Evolutionary conservation across 2,888 invertebrate genomes (phyloP), one percentile per base, ranked within the genome.

Genomic region (Oligia fasciuncula): DNA sequence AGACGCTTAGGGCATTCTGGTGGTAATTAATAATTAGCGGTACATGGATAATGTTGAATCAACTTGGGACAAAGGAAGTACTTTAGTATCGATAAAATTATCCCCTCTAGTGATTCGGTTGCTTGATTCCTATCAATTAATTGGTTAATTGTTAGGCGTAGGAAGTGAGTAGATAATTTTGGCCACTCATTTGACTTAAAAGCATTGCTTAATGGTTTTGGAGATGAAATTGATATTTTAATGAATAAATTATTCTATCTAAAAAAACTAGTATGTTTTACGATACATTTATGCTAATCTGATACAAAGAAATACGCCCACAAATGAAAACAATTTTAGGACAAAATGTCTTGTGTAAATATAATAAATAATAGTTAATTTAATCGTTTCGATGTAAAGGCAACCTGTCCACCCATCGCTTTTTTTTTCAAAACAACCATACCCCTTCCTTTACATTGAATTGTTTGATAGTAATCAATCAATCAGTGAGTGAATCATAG

Each of bases 1-100:
- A 66, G 62, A 40, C 49, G 67, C 82, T 79, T 57, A 17, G 57
- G 68, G 75, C 60, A 85, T 73, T 81, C 72, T 67, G 67, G 69
- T 79, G 29, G 23, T 76, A 76, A 86, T 75, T 74, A 79, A 79
- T 77, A 77, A 86, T 85, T 75, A 77, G 40, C 14, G 62, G 63
- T 69, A 67, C 66, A 68, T 51, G 54, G 29, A 72, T 83, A 79
- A 14, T 77, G 29, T 76, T 35, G 35, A 75, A 75, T 81, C 49
- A 63, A n/a, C 43, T 57, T 57, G 54, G 65, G 57, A 75, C 74
- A 69, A 74, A 71, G 67, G 67, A 63, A 67, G 43, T 62, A 19
- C 35, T 71, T 35, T 63, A 43, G 51, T 49, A 84, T 76, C 46
- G 66, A 81, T 81, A 68, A 57, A 62, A 75, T 77, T 29, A 75